These are phyloP conservation scores for Tragopan temminckii DNA, from an alignment of 2,797 vertebrate genomes.

Conservation along the genomic window DNA sequence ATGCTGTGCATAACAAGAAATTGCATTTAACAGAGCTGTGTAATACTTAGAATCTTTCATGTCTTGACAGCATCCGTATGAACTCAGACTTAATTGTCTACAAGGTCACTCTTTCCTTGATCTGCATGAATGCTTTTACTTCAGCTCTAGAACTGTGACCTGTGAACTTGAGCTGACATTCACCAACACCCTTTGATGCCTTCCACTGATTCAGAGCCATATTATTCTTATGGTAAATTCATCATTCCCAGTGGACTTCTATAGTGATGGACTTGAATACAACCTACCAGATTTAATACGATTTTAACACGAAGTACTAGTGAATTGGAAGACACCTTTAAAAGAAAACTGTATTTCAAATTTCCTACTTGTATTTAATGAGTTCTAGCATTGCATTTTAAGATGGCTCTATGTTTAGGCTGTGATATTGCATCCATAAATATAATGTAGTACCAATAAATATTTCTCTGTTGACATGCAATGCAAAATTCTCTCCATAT, in stretches of 20 bases:
- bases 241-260: neutral
- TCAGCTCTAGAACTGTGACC: neutral
- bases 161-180: neutral
- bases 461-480: slow-evolving; percentile 31
- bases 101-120: neutral
- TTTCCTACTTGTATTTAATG: slow-evolving; percentile 17
- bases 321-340: neutral
- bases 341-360: neutral
- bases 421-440: neutral
- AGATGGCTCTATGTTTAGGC: neutral
- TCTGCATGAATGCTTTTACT: neutral
- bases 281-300: neutral
- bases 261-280: neutral
- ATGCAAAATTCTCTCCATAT: neutral
- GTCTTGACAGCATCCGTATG: neutral
- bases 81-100: neutral
- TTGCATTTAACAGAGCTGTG: neutral
- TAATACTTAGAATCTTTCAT: slow-evolving; percentile 1
- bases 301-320: neutral
- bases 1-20: neutral
- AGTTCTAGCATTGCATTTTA: slow-evolving; percentile 36
- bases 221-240: neutral
- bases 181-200: neutral
- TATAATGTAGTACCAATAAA: slow-evolving; percentile 23
- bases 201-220: neutral